Conservation (phyloP, 2,888 invertebrate species). For the Chrysina gloriosa region DNA sequence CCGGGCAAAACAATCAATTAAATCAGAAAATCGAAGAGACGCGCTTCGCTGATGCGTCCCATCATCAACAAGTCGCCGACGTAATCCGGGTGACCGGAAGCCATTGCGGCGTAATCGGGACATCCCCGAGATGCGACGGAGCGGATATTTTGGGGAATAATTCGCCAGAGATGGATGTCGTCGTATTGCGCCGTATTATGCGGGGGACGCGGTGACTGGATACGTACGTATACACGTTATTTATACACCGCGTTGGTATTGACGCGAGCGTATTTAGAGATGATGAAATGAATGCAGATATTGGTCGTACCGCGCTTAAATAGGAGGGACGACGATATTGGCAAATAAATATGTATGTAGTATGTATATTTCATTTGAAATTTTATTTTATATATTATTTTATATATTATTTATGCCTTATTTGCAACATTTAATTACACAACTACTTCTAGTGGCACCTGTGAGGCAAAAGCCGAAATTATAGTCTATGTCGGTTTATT, state of each 20-base stretch:
- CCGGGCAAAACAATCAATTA: neutral
- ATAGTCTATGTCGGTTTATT: too few relatives aligned
- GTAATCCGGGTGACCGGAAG: neutral
- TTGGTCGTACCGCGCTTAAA: neutral
- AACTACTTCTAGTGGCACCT: too few relatives aligned
- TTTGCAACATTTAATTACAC: too few relatives aligned
- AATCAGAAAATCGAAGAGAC: neutral
- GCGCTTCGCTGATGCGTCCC: neutral
- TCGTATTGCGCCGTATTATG: neutral
- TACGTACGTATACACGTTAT: neutral
- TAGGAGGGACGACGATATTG: too few relatives aligned
- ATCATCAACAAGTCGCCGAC: neutral
- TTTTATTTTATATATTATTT: too few relatives aligned
- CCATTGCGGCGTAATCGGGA: conserved; percentile 9
- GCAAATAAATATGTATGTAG: too few relatives aligned
- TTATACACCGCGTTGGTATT: neutral
- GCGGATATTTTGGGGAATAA: neutral
- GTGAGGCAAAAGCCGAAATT: too few relatives aligned
- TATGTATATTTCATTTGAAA: too few relatives aligned
- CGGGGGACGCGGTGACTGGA: neutral
- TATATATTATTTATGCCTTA: too few relatives aligned
- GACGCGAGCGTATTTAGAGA: neutral
- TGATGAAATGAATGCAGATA: neutral
- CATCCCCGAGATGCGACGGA: neutral
- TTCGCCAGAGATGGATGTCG: conserved; percentile 4